Percentiles rank a stretch among this genome's conserved stretches.
Conservation (phyloP, 2,888 invertebrate genomes). For the Microctonus hyperodae region DNA sequence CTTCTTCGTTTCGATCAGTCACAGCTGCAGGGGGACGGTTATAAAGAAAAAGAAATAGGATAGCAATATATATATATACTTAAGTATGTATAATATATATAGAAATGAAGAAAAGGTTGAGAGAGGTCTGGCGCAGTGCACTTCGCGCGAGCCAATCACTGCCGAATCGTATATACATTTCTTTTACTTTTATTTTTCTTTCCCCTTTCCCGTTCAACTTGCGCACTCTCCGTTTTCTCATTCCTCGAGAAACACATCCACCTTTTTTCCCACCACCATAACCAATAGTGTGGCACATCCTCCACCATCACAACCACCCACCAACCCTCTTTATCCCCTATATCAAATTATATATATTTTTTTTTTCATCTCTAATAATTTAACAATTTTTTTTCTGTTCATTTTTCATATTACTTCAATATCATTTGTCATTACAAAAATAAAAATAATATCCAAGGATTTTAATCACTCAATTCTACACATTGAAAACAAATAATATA, state of each 20-base stretch:
- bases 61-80: not conserved
- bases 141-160: slow-evolving; percentile 27
- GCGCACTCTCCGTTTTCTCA: slow-evolving; percentile 45
- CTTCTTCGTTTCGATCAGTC: not conserved
- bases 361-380: not conserved
- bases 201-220: slow-evolving; percentile 11
- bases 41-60: slow-evolving; percentile 16
- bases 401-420: not conserved
- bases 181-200: not conserved
- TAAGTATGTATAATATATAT: not conserved
- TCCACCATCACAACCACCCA: not conserved
- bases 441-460: not conserved
- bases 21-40: slow-evolving; percentile 3
- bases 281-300: not conserved
- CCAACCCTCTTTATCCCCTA: not conserved
- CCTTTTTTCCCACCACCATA: slow-evolving; percentile 28
- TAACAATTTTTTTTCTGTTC: not conserved
- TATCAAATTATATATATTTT: not conserved
- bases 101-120: slow-evolving; percentile 25
- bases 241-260: slow-evolving; percentile 41
- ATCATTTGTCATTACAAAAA: not conserved
- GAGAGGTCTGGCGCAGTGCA: slow-evolving; percentile 17
- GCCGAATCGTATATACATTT: slow-evolving; percentile 26
- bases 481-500: not conserved
- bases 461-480: not conserved